These are phyloP conservation scores for Mus caroli DNA, from an alignment of 2,797 vertebrate genomes.

Conservation along the genomic window DNA sequence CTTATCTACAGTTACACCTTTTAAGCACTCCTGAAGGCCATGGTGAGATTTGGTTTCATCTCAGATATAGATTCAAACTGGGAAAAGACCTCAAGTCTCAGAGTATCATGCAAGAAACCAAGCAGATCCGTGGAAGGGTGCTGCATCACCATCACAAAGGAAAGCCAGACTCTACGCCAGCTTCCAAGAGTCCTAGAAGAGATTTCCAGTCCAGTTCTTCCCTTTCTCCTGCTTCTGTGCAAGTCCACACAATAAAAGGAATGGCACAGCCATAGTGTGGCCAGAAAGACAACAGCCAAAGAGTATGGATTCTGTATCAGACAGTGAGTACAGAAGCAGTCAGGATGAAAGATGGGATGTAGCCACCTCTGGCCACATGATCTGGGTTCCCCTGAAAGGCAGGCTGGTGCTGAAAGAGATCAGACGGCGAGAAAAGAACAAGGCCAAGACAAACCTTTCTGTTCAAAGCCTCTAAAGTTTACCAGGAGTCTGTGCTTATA, in stretches of 20 bases:
- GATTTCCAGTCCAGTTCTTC: constrained; percentile 53
- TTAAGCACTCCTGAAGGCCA: constrained; percentile 75
- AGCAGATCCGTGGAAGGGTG: background rate
- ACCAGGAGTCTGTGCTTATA: too few relatives aligned
- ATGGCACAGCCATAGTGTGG: background rate
- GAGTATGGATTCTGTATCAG: too few relatives aligned
- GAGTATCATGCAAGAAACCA: constrained; percentile 64
- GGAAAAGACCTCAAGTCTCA: constrained; percentile 72
- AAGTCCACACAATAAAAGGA: constrained; percentile 48
- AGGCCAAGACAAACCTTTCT: too few relatives aligned
- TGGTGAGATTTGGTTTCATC: constrained; percentile 62
- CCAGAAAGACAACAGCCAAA: too few relatives aligned
- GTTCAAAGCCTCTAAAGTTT: too few relatives aligned
- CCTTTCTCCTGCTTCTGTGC: constrained; percentile 27
- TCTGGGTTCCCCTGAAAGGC: too few relatives aligned
- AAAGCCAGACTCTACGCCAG: constrained; percentile 55
- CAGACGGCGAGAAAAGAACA: too few relatives aligned
- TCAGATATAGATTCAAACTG: constrained; percentile 75
- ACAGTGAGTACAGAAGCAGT: too few relatives aligned
- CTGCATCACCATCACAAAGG: constrained; percentile 30
- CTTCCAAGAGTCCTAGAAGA: constrained; percentile 55
- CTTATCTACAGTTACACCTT: constrained; percentile 79
- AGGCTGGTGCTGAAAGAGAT: too few relatives aligned
- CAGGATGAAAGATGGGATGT: too few relatives aligned
- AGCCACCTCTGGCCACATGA: too few relatives aligned